These are phyloP conservation scores for Xanthia icteritia DNA, from an alignment of 2,888 invertebrate genomes.

Conservation along the genomic window DNA sequence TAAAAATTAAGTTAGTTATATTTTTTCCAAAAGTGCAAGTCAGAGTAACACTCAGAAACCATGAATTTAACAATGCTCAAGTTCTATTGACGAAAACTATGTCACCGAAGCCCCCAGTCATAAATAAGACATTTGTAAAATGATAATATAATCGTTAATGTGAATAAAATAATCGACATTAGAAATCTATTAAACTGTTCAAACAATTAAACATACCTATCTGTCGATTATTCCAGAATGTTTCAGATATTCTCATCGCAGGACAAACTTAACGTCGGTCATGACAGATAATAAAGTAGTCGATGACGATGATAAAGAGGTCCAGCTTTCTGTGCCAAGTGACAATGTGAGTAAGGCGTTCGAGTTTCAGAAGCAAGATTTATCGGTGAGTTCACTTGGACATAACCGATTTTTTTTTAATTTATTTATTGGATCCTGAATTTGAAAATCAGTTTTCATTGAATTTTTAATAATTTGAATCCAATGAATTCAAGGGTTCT, in stretches of 20 bases:
- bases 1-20: too few species aligned
- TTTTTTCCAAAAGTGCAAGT: too few species aligned
- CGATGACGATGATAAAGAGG: not conserved
- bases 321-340: conserved; percentile 41
- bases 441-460: too few species aligned
- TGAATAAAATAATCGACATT: not conserved
- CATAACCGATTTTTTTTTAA: not conserved
- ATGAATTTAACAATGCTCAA: too few species aligned
- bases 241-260: conserved; percentile 16
- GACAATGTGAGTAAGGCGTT: not conserved
- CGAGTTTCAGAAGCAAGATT: not conserved
- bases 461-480: too few species aligned
- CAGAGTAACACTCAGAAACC: too few species aligned
- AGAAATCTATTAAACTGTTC: not conserved
- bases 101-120: not conserved
- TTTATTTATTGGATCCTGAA: too few species aligned
- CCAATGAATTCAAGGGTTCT: too few species aligned
- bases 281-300: conserved; percentile 42
- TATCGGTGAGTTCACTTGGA: not conserved
- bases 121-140: not conserved
- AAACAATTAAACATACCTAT: not conserved
- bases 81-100: too few species aligned
- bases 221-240: not conserved
- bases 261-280: conserved; percentile 15
- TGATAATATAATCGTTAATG: not conserved